Evolutionary conservation across 2,113 vertebrate genomes (phyloP), one percentile per base, ranked within the genome.

Genomic region (Bubo scandiacus): DNA sequence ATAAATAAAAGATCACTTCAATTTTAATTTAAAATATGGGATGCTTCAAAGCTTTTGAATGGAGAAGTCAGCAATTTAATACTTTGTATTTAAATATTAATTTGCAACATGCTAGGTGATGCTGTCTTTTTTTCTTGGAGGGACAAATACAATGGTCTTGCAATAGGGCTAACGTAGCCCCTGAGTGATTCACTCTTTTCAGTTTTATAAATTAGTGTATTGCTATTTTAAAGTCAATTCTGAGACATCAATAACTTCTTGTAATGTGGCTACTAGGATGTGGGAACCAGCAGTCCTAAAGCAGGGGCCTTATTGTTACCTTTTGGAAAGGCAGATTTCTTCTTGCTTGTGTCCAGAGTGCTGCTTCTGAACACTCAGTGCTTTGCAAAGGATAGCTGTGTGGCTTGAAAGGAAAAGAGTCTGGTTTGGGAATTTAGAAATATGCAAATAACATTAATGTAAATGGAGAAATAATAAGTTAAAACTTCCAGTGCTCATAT

Each of bases 1-100:
- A 88, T 89, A 78, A 86, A 90, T 91, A 95, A 92, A 96, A 94
- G 91, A 94, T 91, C 67, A 78, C 73, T 90, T 92, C 94, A 65
- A 90, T 96, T 95, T 93, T 95, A 95, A 96, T 97, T 96, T 90
- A 84, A 94, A 96, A 92, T 91, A 45, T 42, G 13, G 23, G 49
- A 75, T 74, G 52, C 81, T 86, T 97, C 92, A 84, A 96, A 96
- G 90, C 81, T 97, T 95, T 95, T 96, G 86, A 93, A 90, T 88
- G 43, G 88, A 79, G 94, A 84, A 75, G 57, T 92, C 63, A 77
- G 15, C 18, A 78, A 45, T 86, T 59, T 81, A 88, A n/a, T 81
- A 78, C 40, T 96, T 94, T 89, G 61, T 92, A 87, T 81, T 89
- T 86, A 77, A 90, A 67, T 71, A 90, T 43, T 92, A 54, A 65